Base-by-base conservation (phyloP, 2,797 vertebrate species). In the Pogonophryne albipinna region DNA sequence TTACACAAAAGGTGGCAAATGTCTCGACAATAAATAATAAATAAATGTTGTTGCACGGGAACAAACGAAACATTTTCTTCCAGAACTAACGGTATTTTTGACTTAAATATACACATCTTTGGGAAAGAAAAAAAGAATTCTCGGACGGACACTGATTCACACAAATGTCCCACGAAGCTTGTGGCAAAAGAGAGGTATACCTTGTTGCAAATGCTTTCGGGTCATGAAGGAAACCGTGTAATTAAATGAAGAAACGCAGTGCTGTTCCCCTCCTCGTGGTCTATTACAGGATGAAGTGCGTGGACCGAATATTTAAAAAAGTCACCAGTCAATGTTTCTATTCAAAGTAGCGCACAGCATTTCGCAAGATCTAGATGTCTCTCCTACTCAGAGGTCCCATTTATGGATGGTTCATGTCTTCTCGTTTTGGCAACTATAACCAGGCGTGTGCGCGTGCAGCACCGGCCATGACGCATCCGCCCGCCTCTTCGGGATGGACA, bases 1-100 rank as follows among this genome's bases (percentile, higher is more conserved):
- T 94, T 95, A 97, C 97, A 98, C 95, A 97, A 97, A 97, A 97
- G 96, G 97, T 97, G 97, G 97, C 97, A 97, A 97, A 96, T 97
- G 94, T 96, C 14, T 94, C 23, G 90, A 97, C 97, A 98, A 99
- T 99, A 99, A 99, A 99, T 99, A 98, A 98, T 99, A 98, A 98
- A 98, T 99, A 97, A 96, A 90, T 91, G 95, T 85, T 97, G 96
- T 95, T 96, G 96, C 95, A 96, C 96, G 95, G 95, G 94, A 98
- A 97, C 95, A 95, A 97, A 98, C 92, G 94, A 95, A 96, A 91
- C 82, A 87, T 77, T 93, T 91, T 91, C 92, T 91, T 93, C 93
- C 94, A 94, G 88, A 94, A 92, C 93, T 93, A 94, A 85, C 83
- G 90, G 93, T 95, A 76, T 95, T 94, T 95, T 85, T 93, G 96